Conservation (phyloP, 2,888 invertebrate genomes). For the Pseudococcus jackbeardsleyi region DNA sequence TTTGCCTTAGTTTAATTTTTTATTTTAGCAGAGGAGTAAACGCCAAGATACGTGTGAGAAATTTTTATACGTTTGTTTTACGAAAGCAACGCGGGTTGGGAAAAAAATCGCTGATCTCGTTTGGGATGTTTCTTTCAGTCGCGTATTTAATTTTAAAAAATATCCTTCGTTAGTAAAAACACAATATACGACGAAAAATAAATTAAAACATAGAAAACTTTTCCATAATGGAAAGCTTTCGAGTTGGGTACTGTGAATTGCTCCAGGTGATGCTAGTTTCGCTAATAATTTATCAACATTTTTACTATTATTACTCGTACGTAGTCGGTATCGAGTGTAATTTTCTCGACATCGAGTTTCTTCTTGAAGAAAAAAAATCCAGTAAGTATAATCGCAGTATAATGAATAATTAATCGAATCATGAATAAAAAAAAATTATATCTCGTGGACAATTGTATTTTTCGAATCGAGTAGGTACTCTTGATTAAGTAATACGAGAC, state of each 20-base stretch:
- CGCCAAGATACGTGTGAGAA: not conserved
- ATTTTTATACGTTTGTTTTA: constrained; percentile 3
- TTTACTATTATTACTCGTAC: too few relatives aligned
- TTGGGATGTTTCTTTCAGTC: not conserved
- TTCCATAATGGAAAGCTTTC: not conserved
- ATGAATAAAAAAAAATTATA: too few relatives aligned
- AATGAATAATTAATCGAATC: too few relatives aligned
- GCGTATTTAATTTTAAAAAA: not conserved
- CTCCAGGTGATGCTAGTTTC: not conserved
- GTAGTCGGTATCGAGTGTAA: too few relatives aligned
- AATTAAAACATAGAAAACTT: not conserved
- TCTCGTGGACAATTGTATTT: too few relatives aligned
- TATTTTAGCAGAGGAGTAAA: not conserved
- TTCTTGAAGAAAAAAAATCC: too few relatives aligned
- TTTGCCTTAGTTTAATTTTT: not conserved
- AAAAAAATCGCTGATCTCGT: not conserved
- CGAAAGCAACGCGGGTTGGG: too few relatives aligned
- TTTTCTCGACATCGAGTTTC: too few relatives aligned
- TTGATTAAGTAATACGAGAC: too few relatives aligned
- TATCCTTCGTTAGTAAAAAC: not conserved
- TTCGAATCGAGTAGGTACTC: too few relatives aligned
- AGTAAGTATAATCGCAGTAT: too few relatives aligned
- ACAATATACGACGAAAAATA: not conserved
- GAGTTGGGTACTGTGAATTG: not conserved
- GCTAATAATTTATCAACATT: not conserved